phyloP scores from a whole-genome alignment of 1,140 invertebrate genomes.

The Atopsyche davidsoni region DNA sequence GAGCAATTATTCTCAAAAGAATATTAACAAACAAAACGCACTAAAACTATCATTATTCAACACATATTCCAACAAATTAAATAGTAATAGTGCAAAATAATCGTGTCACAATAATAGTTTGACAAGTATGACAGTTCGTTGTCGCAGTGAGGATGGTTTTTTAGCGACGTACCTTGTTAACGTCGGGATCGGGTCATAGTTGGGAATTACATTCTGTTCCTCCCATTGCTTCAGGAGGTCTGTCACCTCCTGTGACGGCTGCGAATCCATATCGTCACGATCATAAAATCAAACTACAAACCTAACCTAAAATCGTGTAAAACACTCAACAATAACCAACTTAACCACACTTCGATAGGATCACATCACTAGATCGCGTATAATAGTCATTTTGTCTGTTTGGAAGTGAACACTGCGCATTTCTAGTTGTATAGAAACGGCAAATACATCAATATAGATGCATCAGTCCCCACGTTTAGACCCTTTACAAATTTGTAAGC shows the following conservation, averaged over 20 bases:
- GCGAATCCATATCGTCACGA: constrained; percentile 12
- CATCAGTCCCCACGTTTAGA: too few relatives aligned
- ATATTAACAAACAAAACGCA: not conserved
- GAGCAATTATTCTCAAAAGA: not conserved
- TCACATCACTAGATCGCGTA: too few relatives aligned
- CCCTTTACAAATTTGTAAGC: too few relatives aligned
- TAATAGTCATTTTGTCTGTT: too few relatives aligned
- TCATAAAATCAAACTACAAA: constrained; percentile 4
- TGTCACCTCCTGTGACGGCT: constrained; percentile 52
- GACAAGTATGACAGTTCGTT: not conserved
- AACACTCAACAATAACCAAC: too few relatives aligned
- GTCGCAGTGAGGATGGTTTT: not conserved
- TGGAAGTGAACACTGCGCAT: too few relatives aligned
- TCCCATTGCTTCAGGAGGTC: constrained; percentile 67
- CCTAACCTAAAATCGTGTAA: constrained; percentile 4
- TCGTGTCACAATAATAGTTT: not conserved
- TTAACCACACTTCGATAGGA: too few relatives aligned
- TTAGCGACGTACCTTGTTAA: constrained; percentile 47
- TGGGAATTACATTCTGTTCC: constrained; percentile 56
- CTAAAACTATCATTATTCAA: not conserved
- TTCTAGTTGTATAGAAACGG: too few relatives aligned
- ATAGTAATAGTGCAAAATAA: not conserved
- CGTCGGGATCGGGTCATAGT: constrained; percentile 65
- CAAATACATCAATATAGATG: too few relatives aligned
- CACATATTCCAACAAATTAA: not conserved